Evolutionary conservation across 2,797 vertebrate species (phyloP).

Genomic region (Scarus forsteni): DNA sequence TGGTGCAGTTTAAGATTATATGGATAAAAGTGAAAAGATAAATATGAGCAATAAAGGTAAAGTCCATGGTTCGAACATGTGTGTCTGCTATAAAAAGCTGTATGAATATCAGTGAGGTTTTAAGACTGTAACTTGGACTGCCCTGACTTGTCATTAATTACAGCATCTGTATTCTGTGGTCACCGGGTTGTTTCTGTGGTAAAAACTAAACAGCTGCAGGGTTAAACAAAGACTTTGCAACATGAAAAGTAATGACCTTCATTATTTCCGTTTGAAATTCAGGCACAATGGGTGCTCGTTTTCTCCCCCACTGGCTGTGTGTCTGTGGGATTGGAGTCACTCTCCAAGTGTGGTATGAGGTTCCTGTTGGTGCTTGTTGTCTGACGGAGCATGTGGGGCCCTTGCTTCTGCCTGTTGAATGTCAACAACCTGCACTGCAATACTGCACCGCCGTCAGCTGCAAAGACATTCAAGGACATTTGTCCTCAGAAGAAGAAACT

Average conservation of each 20-base stretch:
- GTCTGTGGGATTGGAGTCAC: constrained; percentile 56
- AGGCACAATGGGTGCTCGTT: constrained; percentile 27
- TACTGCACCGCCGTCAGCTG: constrained; percentile 75
- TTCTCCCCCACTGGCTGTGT: constrained; percentile 21
- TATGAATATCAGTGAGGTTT: too few species aligned
- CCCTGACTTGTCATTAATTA: neutral
- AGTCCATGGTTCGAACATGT: too few species aligned
- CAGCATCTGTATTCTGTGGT: constrained; percentile 5
- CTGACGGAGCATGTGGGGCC: constrained; percentile 81
- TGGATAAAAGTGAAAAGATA: too few species aligned
- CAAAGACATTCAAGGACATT: constrained; percentile 79
- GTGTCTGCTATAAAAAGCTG: too few species aligned
- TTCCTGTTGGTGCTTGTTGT: constrained; percentile 83
- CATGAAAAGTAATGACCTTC: constrained; percentile 40
- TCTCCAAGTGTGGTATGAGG: constrained; percentile 73
- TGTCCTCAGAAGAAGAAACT: constrained; percentile 44
- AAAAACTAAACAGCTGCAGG: constrained; percentile 17
- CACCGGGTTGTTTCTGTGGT: constrained; percentile 28
- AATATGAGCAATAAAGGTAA: too few species aligned
- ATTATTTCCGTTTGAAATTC: constrained; percentile 50
- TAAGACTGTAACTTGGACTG: too few species aligned
- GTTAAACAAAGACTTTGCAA: constrained; percentile 42
- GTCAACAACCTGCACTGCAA: constrained; percentile 80
- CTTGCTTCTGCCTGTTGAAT: constrained; percentile 82
- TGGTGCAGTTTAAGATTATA: too few species aligned